phyloP scores from a whole-genome alignment of 1,140 invertebrate species.

The Rhynchophorus ferrugineus region DNA sequence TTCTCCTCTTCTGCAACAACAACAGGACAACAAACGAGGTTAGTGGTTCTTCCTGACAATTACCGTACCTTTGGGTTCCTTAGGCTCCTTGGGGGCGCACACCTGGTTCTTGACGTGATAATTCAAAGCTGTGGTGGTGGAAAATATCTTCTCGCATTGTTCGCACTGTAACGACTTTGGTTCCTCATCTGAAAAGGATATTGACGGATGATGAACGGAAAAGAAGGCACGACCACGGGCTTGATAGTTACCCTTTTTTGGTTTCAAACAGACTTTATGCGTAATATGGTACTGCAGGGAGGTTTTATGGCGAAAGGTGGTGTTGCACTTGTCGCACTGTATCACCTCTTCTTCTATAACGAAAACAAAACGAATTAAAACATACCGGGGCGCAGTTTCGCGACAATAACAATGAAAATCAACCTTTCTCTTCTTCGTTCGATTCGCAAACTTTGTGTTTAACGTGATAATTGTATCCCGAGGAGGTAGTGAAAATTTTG shows the following conservation, averaged over 20 bases:
- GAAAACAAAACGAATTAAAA: neutral
- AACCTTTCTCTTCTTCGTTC: slow-evolving; percentile 16
- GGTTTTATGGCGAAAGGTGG: slow-evolving; percentile 11
- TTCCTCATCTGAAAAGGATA: slow-evolving; percentile 18
- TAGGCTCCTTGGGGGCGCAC: neutral
- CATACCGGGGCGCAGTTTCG: too few relatives aligned
- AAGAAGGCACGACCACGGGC: too few relatives aligned
- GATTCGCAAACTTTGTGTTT: neutral
- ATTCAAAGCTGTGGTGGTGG: neutral
- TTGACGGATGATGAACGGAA: too few relatives aligned
- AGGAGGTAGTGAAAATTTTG: neutral
- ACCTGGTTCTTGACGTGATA: neutral
- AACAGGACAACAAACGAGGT: neutral
- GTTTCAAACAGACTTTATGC: slow-evolving; percentile 15
- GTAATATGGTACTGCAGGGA: slow-evolving; percentile 18
- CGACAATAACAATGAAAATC: neutral
- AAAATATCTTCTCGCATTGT: slow-evolving; percentile 19
- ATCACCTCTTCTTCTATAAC: slow-evolving; percentile 19
- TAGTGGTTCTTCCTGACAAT: too few relatives aligned
- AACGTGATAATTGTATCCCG: slow-evolving; percentile 2
- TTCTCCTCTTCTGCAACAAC: neutral
- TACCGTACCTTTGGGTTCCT: neutral
- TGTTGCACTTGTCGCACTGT: slow-evolving; percentile 14
- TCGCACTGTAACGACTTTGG: slow-evolving; percentile 16
- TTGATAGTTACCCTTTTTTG: slow-evolving; percentile 9